A percentile compares a stretch with the other conserved stretches of the same genome.
These are phyloP conservation scores for Calosoma granatense DNA, from an alignment of 1,140 invertebrate genomes.

Conservation along the genomic window DNA sequence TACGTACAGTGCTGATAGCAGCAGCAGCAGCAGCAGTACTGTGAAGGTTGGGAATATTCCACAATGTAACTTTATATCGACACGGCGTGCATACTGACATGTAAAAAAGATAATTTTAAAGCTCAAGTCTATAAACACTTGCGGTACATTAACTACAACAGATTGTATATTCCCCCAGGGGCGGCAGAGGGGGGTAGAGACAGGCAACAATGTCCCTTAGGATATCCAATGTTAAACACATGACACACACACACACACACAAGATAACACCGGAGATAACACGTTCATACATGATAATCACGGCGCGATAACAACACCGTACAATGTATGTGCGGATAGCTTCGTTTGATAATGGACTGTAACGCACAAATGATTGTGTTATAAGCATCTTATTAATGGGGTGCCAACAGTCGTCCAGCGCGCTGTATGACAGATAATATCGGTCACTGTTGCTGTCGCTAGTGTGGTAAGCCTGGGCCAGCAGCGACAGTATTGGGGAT, in stretches of 20 bases:
- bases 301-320: neutral
- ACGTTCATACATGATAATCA: too few species aligned
- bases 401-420: too few species aligned
- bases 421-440: neutral
- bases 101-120: neutral
- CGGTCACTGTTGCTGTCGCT: neutral
- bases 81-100: too few species aligned
- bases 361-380: neutral
- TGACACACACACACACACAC: too few species aligned
- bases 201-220: neutral
- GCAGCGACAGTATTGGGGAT: neutral
- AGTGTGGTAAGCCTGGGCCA: neutral
- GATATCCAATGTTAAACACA: neutral
- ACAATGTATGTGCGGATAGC: neutral
- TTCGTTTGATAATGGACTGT: neutral
- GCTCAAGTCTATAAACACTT: neutral
- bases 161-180: neutral
- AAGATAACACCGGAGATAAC: too few species aligned
- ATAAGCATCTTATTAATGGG: neutral
- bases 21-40: too few species aligned
- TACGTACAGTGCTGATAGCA: too few species aligned
- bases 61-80: too few species aligned
- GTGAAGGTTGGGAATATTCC: too few species aligned
- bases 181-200: too few species aligned
- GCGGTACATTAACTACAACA: neutral